A percentile compares a stretch with the other conserved stretches of the same genome.
Evolutionary conservation across 2,797 vertebrate genomes (phyloP).

Genomic region (Eurystomus glaucurus): DNA sequence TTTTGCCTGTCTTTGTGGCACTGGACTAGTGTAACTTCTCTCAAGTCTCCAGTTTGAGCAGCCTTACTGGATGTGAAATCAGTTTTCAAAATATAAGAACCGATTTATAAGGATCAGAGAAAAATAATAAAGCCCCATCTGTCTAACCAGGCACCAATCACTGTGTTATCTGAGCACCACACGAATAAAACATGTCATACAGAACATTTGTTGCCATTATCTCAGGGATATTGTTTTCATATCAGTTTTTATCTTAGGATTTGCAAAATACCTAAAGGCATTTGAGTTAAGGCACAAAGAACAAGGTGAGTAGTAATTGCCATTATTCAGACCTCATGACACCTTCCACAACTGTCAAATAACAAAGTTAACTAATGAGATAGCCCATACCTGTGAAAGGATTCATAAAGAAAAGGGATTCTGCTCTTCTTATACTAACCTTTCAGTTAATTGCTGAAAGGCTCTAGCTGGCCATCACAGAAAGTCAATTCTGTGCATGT

Average conservation of each 20-base stretch:
- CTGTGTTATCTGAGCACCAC: neutral
- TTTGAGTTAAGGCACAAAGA: conserved; percentile 14
- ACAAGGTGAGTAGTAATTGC: conserved; percentile 11
- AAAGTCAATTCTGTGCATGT: neutral
- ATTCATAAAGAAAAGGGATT: neutral
- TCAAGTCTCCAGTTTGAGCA: neutral
- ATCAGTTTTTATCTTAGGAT: conserved; percentile 24
- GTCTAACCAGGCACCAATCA: conserved; percentile 14
- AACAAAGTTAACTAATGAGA: neutral
- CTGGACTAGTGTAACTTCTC: neutral
- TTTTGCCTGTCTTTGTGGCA: neutral
- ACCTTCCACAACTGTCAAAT: neutral
- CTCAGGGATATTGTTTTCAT: conserved; percentile 21
- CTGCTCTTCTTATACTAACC: neutral
- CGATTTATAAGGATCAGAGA: neutral
- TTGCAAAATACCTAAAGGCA: conserved; percentile 49
- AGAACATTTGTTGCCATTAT: conserved; percentile 27
- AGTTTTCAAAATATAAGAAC: neutral
- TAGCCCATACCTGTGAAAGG: neutral
- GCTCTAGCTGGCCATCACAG: neutral
- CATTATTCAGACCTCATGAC: conserved; percentile 7
- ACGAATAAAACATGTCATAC: conserved; percentile 1
- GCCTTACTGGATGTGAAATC: neutral
- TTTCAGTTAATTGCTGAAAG: neutral
- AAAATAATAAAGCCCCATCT: neutral